These are phyloP conservation scores for Subacronicta megacephala DNA, from an alignment of 2,888 invertebrate species.

Conservation along the genomic window DNA sequence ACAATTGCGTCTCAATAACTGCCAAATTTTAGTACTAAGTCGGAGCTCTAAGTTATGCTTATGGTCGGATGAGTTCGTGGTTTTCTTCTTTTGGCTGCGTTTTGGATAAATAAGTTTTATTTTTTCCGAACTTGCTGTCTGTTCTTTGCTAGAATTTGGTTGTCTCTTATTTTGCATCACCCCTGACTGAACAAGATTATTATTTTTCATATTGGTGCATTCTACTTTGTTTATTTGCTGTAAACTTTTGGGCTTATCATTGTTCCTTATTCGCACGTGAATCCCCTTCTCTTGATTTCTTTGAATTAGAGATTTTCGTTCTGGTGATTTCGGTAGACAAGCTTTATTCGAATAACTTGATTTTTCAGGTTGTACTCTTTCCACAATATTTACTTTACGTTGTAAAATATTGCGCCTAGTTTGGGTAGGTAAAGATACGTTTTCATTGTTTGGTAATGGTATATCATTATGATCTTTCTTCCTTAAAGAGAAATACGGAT, in stretches of 20 bases:
- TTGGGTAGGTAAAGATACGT: constrained; percentile 8
- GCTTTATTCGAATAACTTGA: constrained; percentile 4
- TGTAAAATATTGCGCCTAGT: constrained; percentile 11
- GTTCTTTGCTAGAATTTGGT: background rate
- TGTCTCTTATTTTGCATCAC: background rate
- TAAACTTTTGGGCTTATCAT: constrained; percentile 2
- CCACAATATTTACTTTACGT: constrained; percentile 6
- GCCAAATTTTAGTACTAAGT: constrained; percentile 21
- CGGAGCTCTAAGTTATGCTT: constrained; percentile 15
- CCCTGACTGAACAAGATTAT: background rate
- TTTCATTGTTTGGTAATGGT: background rate
- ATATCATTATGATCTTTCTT: constrained; percentile 2
- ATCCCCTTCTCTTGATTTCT: constrained; percentile 4
- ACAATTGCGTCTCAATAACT: constrained; percentile 13
- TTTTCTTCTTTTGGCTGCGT: background rate
- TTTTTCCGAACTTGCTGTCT: background rate
- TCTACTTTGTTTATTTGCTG: constrained; percentile 2
- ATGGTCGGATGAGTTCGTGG: background rate
- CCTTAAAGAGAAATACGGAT: constrained; percentile 2
- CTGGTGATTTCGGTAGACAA: constrained; percentile 1
- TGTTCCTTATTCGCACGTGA: constrained; percentile 1
- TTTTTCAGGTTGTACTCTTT: constrained; percentile 5
- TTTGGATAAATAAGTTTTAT: background rate
- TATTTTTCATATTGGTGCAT: background rate
- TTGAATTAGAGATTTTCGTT: background rate